Evolutionary conservation across 2,888 invertebrate genomes (phyloP), one percentile per base, ranked within the genome.

Genomic region (Rotaria magnacalcarata): DNA sequence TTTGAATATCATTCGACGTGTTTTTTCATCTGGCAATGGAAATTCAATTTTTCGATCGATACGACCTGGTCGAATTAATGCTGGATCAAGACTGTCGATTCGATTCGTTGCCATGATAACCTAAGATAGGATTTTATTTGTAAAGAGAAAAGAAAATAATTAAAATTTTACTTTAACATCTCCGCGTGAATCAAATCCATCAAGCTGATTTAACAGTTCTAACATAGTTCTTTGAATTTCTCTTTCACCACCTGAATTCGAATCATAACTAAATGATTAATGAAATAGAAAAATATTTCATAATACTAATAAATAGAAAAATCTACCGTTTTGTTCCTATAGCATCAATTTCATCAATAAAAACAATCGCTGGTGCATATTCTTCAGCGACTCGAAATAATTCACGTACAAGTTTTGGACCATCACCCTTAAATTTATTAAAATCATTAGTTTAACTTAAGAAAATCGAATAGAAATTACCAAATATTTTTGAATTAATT

Each of bases 211-310:
- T 24, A 99, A 93, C 87, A 99, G 92, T 91, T 99, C 99, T 92
- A 99, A 94, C 99, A 99, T 99, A 87, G 99, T 99, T 91, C 99
- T 94, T 91, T 99, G 99, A 91, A 99, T 99, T 93, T 99, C 99
- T 88, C 98, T 93, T 91, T 99, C 99, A 87, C 99, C 99, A 67
- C 99, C 99, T 85, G 97, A 98, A 91, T 99, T 99, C 0, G 98
- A 98, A 90, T 99, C 99, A 91, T 98, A 99, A 91, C 80, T 80
- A 43, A 80, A 47, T 5, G 16, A 19, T 14, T 16, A 16, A 34
- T 4, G 10, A 54, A 21, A n/a, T 97, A 91, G 85, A 74, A 50
- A 11, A 2, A 43, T 14, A 14, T 14, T 24, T 43, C 2, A 84
- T 21, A 11, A 4, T n/a, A 27, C 41, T 19, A 41, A 43, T 7